Evolutionary conservation across 2,888 invertebrate genomes (phyloP).

Genomic region (Sisyra terminalis): DNA sequence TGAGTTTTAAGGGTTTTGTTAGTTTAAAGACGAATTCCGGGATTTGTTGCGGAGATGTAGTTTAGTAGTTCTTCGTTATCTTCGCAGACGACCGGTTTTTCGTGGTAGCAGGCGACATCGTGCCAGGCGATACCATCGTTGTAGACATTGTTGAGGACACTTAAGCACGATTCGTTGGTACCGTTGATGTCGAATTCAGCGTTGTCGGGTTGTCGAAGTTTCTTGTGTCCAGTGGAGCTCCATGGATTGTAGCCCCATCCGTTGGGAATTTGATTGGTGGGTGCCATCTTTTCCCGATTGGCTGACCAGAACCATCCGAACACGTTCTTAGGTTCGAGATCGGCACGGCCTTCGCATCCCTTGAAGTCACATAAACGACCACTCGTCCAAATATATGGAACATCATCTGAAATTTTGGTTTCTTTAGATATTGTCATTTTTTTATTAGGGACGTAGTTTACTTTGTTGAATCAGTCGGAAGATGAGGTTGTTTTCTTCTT

Average conservation of each 20-base stretch:
- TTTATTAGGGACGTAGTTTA: constrained; percentile 19
- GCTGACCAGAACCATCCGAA: constrained; percentile 92
- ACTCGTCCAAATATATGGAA: constrained; percentile 87
- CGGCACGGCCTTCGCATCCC: constrained; percentile 73
- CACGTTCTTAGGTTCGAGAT: constrained; percentile 70
- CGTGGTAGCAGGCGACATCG: constrained; percentile 85
- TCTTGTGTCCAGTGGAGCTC: constrained; percentile 84
- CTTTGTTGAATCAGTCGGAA: constrained; percentile 77
- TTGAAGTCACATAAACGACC: constrained; percentile 87
- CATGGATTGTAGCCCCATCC: constrained; percentile 77
- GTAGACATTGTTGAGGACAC: constrained; percentile 82
- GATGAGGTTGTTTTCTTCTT: constrained; percentile 79
- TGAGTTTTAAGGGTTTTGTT: no score
- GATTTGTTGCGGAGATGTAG: constrained; percentile 73
- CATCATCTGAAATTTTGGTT: constrained; percentile 43
- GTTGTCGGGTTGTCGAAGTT: constrained; percentile 74
- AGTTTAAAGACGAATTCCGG: constrained; percentile 60
- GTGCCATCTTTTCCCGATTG: constrained; percentile 69
- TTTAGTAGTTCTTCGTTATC: constrained; percentile 77
- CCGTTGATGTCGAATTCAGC: constrained; percentile 82
- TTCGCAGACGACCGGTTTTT: constrained; percentile 82
- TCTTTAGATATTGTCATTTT: not conserved
- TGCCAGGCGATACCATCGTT: constrained; percentile 90
- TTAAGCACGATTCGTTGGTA: constrained; percentile 74
- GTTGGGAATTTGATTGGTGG: constrained; percentile 56